Evolutionary conservation across 2,113 vertebrate species (phyloP).

Genomic region (Prionailurus bengalensis): DNA sequence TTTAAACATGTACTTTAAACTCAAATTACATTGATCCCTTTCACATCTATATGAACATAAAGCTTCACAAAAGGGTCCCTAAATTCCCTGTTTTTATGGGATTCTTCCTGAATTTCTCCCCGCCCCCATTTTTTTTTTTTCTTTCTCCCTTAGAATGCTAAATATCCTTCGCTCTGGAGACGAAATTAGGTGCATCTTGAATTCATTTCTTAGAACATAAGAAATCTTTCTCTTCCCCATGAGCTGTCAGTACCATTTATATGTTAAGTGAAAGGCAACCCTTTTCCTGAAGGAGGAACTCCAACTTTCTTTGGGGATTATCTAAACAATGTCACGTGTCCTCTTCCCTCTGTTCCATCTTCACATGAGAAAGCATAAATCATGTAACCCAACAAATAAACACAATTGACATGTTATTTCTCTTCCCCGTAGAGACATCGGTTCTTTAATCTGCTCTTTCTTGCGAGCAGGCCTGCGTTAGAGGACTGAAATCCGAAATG

Average conservation of each 20-base stretch:
- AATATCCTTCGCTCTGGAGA: slow-evolving; percentile 77
- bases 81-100: slow-evolving; percentile 61
- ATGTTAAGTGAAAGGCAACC: slow-evolving; percentile 72
- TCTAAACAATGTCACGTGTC: slow-evolving; percentile 86
- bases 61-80: slow-evolving; percentile 24
- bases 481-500: slow-evolving; percentile 75
- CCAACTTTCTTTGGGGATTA: slow-evolving; percentile 85
- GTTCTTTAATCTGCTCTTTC: slow-evolving; percentile 86
- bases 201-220: slow-evolving; percentile 84
- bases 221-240: slow-evolving; percentile 76
- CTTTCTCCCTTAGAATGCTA: slow-evolving; percentile 64
- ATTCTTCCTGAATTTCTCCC: slow-evolving; percentile 40
- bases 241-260: slow-evolving; percentile 82
- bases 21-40: slow-evolving; percentile 31
- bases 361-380: slow-evolving; percentile 87
- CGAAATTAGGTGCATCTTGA: slow-evolving; percentile 82
- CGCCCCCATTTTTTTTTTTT: background rate
- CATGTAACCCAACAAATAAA: slow-evolving; percentile 87
- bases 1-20: slow-evolving; percentile 44
- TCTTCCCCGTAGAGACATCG: slow-evolving; percentile 84
- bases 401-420: slow-evolving; percentile 87
- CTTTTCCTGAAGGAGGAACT: slow-evolving; percentile 78
- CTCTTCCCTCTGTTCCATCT: slow-evolving; percentile 80
- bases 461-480: slow-evolving; percentile 78
- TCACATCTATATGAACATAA: slow-evolving; percentile 31